Evolutionary conservation across 2,113 vertebrate species (phyloP).

Genomic region (Bostrychus sinensis): DNA sequence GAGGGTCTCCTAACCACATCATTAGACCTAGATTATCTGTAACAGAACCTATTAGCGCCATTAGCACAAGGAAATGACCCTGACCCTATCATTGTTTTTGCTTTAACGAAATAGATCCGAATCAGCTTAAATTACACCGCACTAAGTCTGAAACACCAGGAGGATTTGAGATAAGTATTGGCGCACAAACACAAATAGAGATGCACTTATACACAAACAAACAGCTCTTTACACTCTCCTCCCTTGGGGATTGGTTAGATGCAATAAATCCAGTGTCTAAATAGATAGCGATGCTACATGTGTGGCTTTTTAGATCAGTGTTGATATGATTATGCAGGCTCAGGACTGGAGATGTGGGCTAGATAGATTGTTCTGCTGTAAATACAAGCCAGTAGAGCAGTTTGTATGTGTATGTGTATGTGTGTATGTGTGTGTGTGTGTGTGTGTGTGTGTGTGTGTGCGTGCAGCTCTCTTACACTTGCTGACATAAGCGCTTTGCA

Average conservation of each 20-base stretch:
- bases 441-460: conserved; percentile 7
- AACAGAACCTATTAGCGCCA: conserved; percentile 60
- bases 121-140: conserved; percentile 54
- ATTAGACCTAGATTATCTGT: conserved; percentile 64
- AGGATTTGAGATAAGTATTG: conserved; percentile 49
- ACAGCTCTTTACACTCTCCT: conserved; percentile 1
- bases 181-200: conserved; percentile 16
- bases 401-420: conserved; percentile 3
- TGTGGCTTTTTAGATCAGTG: conserved; percentile 62
- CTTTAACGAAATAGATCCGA: conserved; percentile 49
- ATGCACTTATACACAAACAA: background rate
- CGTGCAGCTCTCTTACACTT: conserved; percentile 22
- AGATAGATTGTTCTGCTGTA: conserved; percentile 48
- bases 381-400: conserved; percentile 19
- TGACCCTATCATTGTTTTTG: conserved; percentile 51
- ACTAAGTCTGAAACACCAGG: conserved; percentile 33
- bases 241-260: conserved; percentile 26
- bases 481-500: conserved; percentile 50
- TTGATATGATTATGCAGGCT: conserved; percentile 63
- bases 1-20: conserved; percentile 49
- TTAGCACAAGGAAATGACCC: conserved; percentile 65
- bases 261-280: conserved; percentile 59
- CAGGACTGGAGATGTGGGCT: conserved; percentile 43
- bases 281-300: conserved; percentile 57
- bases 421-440: conserved; percentile 8